A percentile compares a stretch with the other conserved stretches of the same genome.
Conservation (phyloP, 1,140 invertebrate genomes). For the Hylaeus volcanicus region DNA sequence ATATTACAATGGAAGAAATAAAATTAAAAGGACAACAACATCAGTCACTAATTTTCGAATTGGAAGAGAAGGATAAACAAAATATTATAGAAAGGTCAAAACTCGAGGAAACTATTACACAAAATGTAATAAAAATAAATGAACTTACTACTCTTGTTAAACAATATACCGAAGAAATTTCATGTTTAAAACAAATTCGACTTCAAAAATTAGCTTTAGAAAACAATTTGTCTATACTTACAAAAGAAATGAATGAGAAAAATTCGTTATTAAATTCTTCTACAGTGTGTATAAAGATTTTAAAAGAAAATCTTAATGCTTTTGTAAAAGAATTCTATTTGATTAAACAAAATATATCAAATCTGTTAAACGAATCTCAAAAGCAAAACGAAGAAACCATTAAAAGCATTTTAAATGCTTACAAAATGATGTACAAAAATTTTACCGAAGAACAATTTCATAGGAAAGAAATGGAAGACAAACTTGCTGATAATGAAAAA, state of each 20-base stretch:
- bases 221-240: conserved; percentile 28
- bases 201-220: conserved; percentile 52
- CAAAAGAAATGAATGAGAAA: conserved; percentile 15
- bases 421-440: conserved; percentile 18
- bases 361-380: conserved; percentile 22
- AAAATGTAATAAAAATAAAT: conserved; percentile 19
- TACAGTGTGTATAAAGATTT: not conserved
- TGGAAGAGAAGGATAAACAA: conserved; percentile 54
- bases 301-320: not conserved
- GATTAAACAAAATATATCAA: conserved; percentile 28
- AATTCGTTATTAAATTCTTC: conserved; percentile 14
- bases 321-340: conserved; percentile 35
- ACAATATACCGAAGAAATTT: conserved; percentile 34
- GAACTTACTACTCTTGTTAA: conserved; percentile 30
- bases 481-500: conserved; percentile 32
- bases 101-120: conserved; percentile 11
- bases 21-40: conserved; percentile 3
- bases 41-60: conserved; percentile 31
- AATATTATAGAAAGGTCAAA: conserved; percentile 20
- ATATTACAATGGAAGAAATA: conserved; percentile 23
- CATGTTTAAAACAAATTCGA: conserved; percentile 32
- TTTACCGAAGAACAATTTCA: conserved; percentile 28
- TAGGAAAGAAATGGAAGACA: conserved; percentile 23
- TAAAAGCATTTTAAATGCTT: conserved; percentile 26
- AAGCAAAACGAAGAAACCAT: conserved; percentile 21